Base-by-base conservation (phyloP, 2,113 vertebrate species). In the Promerops cafer region DNA sequence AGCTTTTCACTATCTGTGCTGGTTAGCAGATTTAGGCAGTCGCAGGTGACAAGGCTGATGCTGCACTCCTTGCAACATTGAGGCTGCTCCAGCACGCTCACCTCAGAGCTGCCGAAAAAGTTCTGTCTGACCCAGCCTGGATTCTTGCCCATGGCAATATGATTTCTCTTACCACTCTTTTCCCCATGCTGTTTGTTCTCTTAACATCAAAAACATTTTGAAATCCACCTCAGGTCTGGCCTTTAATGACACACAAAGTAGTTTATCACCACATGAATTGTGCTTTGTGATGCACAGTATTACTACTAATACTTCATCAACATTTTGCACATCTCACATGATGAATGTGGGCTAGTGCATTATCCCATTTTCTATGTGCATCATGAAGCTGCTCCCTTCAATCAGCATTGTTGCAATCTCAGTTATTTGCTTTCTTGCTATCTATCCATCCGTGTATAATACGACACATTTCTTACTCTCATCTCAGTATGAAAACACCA, bases 391-490 rank as follows among this genome's bases (percentile, higher is more conserved):
- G 63, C 93, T 89, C 93, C 72, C 79, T 83, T 85, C 86, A 94
- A 42, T 94, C 86, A 87, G 68, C 35, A 56, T 96, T 90, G 49
- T 88, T 94, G 89, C 93, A 85, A 50, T 89, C 63, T 61, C 72
- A 40, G 72, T 97, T 94, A 87, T 95, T 97, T 97, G 78, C 89
- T 96, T 97, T 93, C 69, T 96, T 89, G 80, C 66, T 92, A 50
- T 80, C 91, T 96, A 96, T 50, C 93, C 92, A 95, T 96, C 89
- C 95, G 50, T 96, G 81, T 83, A 91, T 93, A 97, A 97, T 89
- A 96, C 39, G 86, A 97, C 95, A 97, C 42, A 80, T 94, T 96
- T 97, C 90, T 85, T 95, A 80, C 74, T 61, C 87, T 95, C 95
- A 96, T 71, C 83, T 94, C 90, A 83, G 39, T 96, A 93, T 72